These are phyloP conservation scores for Ichneumon xanthorius DNA, from an alignment of 2,888 invertebrate species.

Conservation along the genomic window DNA sequence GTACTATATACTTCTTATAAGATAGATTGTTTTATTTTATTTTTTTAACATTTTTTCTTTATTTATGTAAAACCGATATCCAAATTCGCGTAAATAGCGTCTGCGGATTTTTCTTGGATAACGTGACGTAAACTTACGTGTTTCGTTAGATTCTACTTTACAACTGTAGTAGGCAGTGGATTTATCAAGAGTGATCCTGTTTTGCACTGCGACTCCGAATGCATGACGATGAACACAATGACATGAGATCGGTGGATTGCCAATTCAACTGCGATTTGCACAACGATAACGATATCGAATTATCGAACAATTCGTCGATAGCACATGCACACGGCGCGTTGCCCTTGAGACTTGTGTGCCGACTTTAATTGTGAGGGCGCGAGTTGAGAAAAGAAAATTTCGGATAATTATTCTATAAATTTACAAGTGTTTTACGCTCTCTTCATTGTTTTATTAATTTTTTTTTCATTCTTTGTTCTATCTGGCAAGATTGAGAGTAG, in stretches of 20 bases:
- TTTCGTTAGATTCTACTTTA: constrained; percentile 34
- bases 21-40: constrained; percentile 38
- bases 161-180: constrained; percentile 53
- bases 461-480: not conserved
- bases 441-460: not conserved
- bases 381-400: constrained; percentile 53
- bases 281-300: constrained; percentile 48
- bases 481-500: constrained; percentile 55
- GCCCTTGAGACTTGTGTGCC: constrained; percentile 9
- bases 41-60: not conserved
- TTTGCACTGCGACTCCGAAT: constrained; percentile 32
- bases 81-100: constrained; percentile 14
- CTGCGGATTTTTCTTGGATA: constrained; percentile 38
- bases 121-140: constrained; percentile 30
- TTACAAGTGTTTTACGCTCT: constrained; percentile 23
- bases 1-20: constrained; percentile 54
- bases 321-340: constrained; percentile 11
- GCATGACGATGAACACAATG: constrained; percentile 57
- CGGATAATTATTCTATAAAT: constrained; percentile 45
- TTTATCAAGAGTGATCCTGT: constrained; percentile 33
- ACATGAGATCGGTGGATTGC: constrained; percentile 66
- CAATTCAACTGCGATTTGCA: constrained; percentile 39
- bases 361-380: constrained; percentile 17
- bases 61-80: constrained; percentile 13
- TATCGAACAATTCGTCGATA: constrained; percentile 41